phyloP scores from a whole-genome alignment of 2,888 invertebrate genomes.

The Octonoba sinensis region DNA sequence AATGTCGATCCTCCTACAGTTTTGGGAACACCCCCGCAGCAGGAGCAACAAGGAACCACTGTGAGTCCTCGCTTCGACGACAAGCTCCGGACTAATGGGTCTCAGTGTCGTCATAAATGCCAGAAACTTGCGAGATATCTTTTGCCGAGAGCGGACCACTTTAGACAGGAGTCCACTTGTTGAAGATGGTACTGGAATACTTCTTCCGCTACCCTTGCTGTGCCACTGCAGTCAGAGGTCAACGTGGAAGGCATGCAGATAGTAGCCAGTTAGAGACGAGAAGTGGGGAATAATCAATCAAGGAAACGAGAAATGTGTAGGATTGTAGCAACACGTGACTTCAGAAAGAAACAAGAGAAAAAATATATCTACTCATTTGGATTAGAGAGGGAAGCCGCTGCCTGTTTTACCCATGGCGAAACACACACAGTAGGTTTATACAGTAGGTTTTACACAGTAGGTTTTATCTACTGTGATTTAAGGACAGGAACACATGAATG shows the following conservation, averaged over 20 bases:
- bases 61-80: constrained; percentile 37
- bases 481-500: no score
- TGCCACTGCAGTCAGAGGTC: constrained; percentile 34
- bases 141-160: constrained; percentile 17
- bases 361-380: no score
- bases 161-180: constrained; percentile 11
- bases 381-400: no score
- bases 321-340: constrained; percentile 9
- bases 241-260: constrained; percentile 48
- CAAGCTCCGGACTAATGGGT: constrained; percentile 35
- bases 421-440: no score
- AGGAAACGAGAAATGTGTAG: constrained; percentile 13
- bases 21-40: constrained; percentile 56
- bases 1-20: constrained; percentile 46
- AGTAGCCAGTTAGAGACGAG: constrained; percentile 24
- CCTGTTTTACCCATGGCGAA: no score
- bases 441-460: no score
- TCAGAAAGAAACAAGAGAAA: constrained; percentile 1
- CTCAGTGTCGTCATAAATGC: constrained; percentile 46
- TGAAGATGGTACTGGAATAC: not conserved
- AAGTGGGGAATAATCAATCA: constrained; percentile 17
- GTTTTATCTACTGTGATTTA: no score
- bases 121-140: constrained; percentile 11
- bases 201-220: constrained; percentile 26
- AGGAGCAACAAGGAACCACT: constrained; percentile 56